phyloP scores from a whole-genome alignment of 2,888 invertebrate genomes.

The Aquatica leii region DNA sequence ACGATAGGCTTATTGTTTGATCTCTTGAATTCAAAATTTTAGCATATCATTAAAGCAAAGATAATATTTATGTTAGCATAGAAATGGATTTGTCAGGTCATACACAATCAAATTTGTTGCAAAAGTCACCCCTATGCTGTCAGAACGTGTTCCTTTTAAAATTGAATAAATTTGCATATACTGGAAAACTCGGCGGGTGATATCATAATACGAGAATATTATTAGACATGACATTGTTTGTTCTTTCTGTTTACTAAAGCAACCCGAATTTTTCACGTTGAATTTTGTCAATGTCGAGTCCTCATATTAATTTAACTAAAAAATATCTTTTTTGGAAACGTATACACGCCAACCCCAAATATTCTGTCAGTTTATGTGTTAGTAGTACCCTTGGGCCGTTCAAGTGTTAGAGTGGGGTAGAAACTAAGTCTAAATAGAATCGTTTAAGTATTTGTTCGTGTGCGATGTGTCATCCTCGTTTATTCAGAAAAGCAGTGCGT shows the following conservation, averaged over 20 bases:
- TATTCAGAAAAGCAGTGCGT: conserved; percentile 38
- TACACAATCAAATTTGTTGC: conserved; percentile 26
- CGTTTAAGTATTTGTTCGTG: conserved; percentile 39
- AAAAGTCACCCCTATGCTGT: conserved; percentile 26
- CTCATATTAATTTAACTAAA: not conserved
- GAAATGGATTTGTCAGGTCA: conserved; percentile 29
- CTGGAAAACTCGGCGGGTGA: conserved; percentile 19
- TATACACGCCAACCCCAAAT: not conserved
- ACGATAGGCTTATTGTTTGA: conserved; percentile 24
- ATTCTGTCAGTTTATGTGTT: conserved; percentile 17
- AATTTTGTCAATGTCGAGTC: conserved; percentile 3
- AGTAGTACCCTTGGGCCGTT: conserved; percentile 28
- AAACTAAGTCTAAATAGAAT: conserved; percentile 23
- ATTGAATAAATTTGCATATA: conserved; percentile 38
- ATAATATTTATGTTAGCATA: conserved; percentile 22
- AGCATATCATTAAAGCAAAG: conserved; percentile 18
- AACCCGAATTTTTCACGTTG: conserved; percentile 7
- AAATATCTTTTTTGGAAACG: not conserved
- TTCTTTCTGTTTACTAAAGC: conserved; percentile 16
- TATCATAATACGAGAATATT: conserved; percentile 29
- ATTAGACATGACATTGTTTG: conserved; percentile 27
- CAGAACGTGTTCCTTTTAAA: conserved; percentile 29
- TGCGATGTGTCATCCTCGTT: conserved; percentile 39
- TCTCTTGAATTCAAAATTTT: conserved; percentile 21
- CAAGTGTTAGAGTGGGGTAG: conserved; percentile 16